Evolutionary conservation across 2,888 invertebrate species (phyloP).

Genomic region (Cyclophora punctaria): DNA sequence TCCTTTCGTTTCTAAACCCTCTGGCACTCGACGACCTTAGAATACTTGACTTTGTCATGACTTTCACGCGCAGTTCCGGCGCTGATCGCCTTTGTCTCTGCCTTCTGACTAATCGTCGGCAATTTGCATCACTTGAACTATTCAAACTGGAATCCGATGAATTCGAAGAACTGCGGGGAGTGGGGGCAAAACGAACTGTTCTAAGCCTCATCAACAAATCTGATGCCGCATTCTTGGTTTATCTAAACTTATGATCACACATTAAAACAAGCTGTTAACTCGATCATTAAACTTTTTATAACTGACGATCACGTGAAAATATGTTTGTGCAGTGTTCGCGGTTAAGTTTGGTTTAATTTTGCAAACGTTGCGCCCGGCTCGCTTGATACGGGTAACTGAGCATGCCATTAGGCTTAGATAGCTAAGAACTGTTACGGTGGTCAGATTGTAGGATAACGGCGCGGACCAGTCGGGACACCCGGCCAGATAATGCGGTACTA

Average conservation of each 20-base stretch:
- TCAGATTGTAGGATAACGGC: conserved; percentile 40
- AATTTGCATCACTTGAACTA: conserved; percentile 18
- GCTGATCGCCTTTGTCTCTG: conserved; percentile 24
- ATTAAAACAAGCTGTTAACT: conserved; percentile 12
- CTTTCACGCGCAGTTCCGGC: conserved; percentile 7
- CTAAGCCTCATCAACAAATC: conserved; percentile 36
- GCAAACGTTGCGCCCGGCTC: conserved; percentile 23
- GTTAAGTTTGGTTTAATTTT: conserved; percentile 9
- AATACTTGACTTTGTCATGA: conserved; percentile 14
- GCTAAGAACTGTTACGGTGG: conserved; percentile 38
- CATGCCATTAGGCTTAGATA: conserved; percentile 28
- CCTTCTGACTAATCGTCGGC: conserved; percentile 23
- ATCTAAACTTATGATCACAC: conserved; percentile 11
- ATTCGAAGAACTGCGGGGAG: conserved; percentile 42
- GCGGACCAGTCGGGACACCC: conserved; percentile 14
- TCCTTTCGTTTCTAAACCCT: conserved; percentile 22
- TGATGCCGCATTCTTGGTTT: conserved; percentile 12
- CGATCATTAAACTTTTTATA: neutral
- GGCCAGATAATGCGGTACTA: conserved; percentile 14
- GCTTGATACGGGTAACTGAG: conserved; percentile 23
- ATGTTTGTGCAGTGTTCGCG: no score
- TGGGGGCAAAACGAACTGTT: conserved; percentile 53
- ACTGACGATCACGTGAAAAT: neutral
- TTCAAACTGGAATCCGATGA: conserved; percentile 4
- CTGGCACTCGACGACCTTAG: conserved; percentile 19